Conservation (phyloP, 2,797 vertebrate genomes). For the Myotis myotis region DNA sequence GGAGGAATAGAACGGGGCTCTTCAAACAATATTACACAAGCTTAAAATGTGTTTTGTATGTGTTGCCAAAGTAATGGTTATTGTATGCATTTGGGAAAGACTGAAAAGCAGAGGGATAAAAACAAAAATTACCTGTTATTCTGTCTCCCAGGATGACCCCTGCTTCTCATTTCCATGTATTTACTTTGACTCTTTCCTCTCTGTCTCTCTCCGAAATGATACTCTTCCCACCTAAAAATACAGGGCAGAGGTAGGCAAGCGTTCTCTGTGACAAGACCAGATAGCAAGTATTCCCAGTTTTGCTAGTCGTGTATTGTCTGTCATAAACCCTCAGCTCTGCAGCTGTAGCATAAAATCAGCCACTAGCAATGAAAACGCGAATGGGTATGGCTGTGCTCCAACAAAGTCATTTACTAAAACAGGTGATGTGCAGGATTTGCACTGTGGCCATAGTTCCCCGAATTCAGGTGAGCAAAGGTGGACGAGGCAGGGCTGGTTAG, state of each 20-base stretch:
- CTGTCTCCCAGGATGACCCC: not conserved
- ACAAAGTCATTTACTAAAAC: not conserved
- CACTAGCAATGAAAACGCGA: not conserved
- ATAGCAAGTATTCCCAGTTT: not conserved
- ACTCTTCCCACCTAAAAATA: not conserved
- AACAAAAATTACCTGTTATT: not conserved
- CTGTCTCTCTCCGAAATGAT: not conserved
- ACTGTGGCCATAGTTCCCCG: accelerated
- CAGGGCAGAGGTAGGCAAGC: not conserved
- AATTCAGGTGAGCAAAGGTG: not conserved
- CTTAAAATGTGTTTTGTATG: not conserved
- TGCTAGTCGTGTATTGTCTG: not conserved
- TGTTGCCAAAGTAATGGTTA: not conserved
- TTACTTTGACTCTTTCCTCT: not conserved
- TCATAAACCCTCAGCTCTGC: not conserved
- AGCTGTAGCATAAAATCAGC: not conserved
- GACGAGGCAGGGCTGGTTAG: not conserved
- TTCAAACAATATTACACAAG: not conserved
- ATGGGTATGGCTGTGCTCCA: not conserved
- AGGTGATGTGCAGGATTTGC: not conserved
- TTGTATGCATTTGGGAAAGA: not conserved
- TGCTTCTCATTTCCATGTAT: not conserved
- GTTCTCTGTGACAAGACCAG: not conserved
- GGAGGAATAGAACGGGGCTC: accelerated
- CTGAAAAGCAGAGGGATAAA: not conserved